Evolutionary conservation across 2,888 invertebrate genomes (phyloP).

Genomic region (Luperina nickerlii): DNA sequence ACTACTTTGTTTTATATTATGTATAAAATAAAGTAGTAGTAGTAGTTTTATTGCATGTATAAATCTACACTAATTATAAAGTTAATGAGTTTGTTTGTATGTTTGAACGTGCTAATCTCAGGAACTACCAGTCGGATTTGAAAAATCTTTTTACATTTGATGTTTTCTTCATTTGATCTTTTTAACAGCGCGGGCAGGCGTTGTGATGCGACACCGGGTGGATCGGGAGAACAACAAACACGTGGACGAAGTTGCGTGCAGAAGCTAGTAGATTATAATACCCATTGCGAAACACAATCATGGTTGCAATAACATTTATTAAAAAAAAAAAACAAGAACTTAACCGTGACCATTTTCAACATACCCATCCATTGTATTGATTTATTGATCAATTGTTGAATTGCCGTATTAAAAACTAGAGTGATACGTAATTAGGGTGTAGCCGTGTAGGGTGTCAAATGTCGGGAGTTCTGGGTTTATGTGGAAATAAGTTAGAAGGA

Average conservation of each 20-base stretch:
- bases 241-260: not conserved
- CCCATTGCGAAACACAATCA: not conserved
- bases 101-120: not conserved
- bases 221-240: not conserved
- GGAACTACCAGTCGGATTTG: not conserved
- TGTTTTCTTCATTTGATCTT: too few relatives aligned
- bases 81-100: not conserved
- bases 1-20: not conserved
- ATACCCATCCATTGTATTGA: not conserved
- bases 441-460: slow-evolving; percentile 18
- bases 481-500: not conserved
- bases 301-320: not conserved
- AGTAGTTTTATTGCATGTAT: too few relatives aligned
- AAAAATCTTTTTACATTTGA: not conserved
- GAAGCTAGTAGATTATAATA: not conserved
- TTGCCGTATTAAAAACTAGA: slow-evolving; percentile 13
- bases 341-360: not conserved
- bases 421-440: slow-evolving; percentile 15
- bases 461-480: not conserved
- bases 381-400: not conserved
- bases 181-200: not conserved
- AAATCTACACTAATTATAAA: too few relatives aligned
- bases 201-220: not conserved
- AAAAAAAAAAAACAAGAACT: not conserved
- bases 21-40: too few relatives aligned